Evolutionary conservation across 2,888 invertebrate genomes (phyloP), one percentile per base, ranked within the genome.

Genomic region (Abrostola triplasia): DNA sequence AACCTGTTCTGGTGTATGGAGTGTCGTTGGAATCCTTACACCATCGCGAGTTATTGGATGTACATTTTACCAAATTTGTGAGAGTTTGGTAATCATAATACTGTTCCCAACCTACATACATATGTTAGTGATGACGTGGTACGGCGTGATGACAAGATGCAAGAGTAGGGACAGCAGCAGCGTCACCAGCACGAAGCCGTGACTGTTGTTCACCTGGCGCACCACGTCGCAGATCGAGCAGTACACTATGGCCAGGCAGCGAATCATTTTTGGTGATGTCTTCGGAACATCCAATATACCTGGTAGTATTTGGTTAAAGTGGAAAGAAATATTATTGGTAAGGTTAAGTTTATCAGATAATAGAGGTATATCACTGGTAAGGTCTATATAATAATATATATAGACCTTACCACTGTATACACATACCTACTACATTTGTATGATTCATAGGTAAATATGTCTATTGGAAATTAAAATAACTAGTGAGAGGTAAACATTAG

Each of bases 131-230:
- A 95, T 88, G 24, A 95, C 75, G 74, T 93, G 91, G 70, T 94
- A 95, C 0, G 94, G 95, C 0, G 95, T 92, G 60, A 95, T 90
- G 41, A 95, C 90, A n/a, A 95, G 79, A 61, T 95, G 95, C n/a
- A 95, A 82, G 4, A 95, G 80, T 42, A 91, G 89, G 10, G 93
- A 90, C 6, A 93, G 84, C 1, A 91, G 77, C 6, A 95, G 73
- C 57, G 94, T 75, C 0, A 90, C 84, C 0, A 89, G 54, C 0
- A 90, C 84, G 0, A 87, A 47, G 0, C 94, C 94, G 58, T 88
- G 87, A 38, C 88, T 86, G 7, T 79, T 83, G 71, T 94, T 92
- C n/a, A 94, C 81, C 12, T 88, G 78, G 5, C 85, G 76, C 40
- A 94, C 83, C 1, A 89, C 82, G 36, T 94, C 92, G 67, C 93